Evolutionary conservation across 2,113 vertebrate genomes (phyloP), one percentile per base, ranked within the genome.

Genomic region (Gymnarchus niloticus): DNA sequence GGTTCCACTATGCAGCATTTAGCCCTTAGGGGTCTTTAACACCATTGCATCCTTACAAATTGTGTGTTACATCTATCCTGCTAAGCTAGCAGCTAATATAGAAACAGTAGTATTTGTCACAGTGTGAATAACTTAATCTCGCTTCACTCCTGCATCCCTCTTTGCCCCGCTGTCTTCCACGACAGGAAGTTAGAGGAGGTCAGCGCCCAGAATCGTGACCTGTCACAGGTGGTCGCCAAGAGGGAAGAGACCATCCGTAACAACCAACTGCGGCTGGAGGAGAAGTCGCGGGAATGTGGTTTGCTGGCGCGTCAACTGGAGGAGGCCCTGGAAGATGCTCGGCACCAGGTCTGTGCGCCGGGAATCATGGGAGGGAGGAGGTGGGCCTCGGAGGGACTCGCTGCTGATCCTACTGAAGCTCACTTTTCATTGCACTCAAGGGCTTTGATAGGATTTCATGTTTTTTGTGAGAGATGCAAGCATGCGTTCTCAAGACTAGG

Each of bases 241-340:
- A 93, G 96, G 28, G 96, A 98, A 73, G 94, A 95, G 86, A 92
- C 90, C 0, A 91, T 96, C 86, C 93, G 94, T 76, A 93, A 93
- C 84, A 88, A 93, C 33, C 96, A 97, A 92, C 92, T 96, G 91
- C 94, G 96, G n/a, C 89, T 98, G 76, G 93, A 98, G 69, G 97
- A 95, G 90, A 97, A 96, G 90, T 95, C 88, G 0, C 90, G 87
- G 0, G 97, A 99, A 80, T 96, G 95, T n/a, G 91, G 93, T 59
- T 88, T 93, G 5, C 89, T 98, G 87, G 93, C 94, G 1, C 92
- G 94, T 14, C 96, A 97, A 92, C 83, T 98, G 88, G 96, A 97
- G 88, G 92, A 93, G 1, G 92, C 95, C 76, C 93, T 97, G 78
- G 96, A 96, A 1, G 96, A 97, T 10, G 91, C 94, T 3, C 95